Percentiles rank a stretch among this genome's conserved stretches.
These are phyloP conservation scores for Silvanus unidentatus DNA, from an alignment of 2,888 invertebrate genomes.

Conservation along the genomic window DNA sequence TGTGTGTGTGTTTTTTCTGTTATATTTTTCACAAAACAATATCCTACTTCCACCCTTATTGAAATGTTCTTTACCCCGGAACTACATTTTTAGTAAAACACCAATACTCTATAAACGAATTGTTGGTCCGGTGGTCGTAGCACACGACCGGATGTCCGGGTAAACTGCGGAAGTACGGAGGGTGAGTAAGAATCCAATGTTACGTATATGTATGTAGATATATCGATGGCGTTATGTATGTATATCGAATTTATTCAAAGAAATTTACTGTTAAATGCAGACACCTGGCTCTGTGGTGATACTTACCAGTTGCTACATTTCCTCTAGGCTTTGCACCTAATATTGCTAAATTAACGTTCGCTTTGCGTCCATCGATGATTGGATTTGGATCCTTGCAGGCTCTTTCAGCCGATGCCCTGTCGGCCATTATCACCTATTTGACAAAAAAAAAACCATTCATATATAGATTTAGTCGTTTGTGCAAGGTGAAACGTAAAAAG, in stretches of 20 bases:
- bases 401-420: conserved; percentile 86
- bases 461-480: no score
- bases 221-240: no score
- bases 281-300: neutral
- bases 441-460: neutral
- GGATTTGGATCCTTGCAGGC: conserved; percentile 98
- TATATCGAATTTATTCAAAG: conserved; percentile 1
- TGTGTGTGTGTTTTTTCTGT: no score
- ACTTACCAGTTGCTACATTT: conserved; percentile 74
- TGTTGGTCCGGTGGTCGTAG: conserved; percentile 33
- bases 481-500: no score
- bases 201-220: conserved; percentile 10
- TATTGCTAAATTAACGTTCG: conserved; percentile 96
- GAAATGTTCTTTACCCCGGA: no score
- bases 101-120: conserved; percentile 18
- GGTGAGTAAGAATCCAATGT: conserved; percentile 37
- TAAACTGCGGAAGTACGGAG: conserved; percentile 36
- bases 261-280: neutral
- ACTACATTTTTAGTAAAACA: no score
- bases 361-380: conserved; percentile 96
- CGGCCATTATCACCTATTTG: conserved; percentile 93
- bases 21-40: no score
- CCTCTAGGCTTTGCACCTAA: conserved; percentile 94
- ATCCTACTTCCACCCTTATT: no score
- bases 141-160: conserved; percentile 39